Conservation (phyloP, 2,888 invertebrate genomes). For the Pardosa pseudoannulata region DNA sequence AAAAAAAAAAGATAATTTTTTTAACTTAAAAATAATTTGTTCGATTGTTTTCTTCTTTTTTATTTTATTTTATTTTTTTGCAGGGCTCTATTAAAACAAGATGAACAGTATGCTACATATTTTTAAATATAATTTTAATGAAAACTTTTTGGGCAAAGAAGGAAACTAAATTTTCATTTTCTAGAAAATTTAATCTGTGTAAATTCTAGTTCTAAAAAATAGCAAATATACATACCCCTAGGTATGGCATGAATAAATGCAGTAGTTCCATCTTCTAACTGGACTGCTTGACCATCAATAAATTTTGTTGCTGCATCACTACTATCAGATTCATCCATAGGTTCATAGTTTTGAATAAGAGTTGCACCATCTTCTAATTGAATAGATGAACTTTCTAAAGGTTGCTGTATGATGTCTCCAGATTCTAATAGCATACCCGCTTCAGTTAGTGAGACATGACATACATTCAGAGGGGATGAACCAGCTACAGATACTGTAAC, state of each 20-base stretch:
- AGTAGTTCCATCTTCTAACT: slow-evolving; percentile 78
- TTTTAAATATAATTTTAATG: no score
- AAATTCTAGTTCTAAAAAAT: no score
- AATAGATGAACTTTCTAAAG: slow-evolving; percentile 30
- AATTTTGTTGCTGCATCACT: slow-evolving; percentile 50
- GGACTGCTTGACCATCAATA: slow-evolving; percentile 75
- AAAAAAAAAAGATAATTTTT: no score
- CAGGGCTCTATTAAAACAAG: no score
- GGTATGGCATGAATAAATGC: slow-evolving; percentile 77
- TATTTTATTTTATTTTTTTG: no score
- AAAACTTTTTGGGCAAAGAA: no score
- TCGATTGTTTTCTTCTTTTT: no score
- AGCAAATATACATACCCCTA: slow-evolving; percentile 54
- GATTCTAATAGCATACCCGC: slow-evolving; percentile 64
- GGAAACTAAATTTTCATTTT: no score
- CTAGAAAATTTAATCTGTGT: no score
- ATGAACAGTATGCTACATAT: no score
- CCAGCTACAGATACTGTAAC: slow-evolving; percentile 39
- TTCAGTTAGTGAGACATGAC: slow-evolving; percentile 61
- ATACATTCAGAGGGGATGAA: slow-evolving; percentile 48
- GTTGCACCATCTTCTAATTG: slow-evolving; percentile 63
- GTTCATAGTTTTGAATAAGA: slow-evolving; percentile 56
- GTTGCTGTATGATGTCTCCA: slow-evolving; percentile 28
- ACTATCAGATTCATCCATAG: slow-evolving; percentile 56
- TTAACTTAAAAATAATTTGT: no score